Conservation (phyloP, 2,797 vertebrate genomes). For the Sebastes vulpes region DNA sequence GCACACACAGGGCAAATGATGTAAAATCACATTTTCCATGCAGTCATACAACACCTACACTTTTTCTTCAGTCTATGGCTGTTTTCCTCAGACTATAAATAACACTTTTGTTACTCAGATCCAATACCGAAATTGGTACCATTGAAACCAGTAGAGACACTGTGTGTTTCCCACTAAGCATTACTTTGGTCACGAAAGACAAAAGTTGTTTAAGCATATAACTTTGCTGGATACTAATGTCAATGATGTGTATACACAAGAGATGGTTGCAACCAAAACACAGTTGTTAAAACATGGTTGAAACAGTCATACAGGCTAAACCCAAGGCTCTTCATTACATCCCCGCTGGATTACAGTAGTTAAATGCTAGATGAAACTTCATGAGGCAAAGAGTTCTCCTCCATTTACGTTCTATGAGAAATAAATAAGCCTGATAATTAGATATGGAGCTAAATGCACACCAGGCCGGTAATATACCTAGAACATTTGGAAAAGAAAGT, state of each 20-base stretch:
- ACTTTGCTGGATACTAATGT: not conserved
- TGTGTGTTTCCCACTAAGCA: not conserved
- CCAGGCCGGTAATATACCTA: not conserved
- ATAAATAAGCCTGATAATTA: constrained; percentile 13
- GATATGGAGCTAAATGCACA: constrained; percentile 18
- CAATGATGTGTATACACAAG: not conserved
- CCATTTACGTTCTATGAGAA: constrained; percentile 29
- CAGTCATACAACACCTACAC: constrained; percentile 18
- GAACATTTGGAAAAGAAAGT: constrained; percentile 11
- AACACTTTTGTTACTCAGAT: not conserved
- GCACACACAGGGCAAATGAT: not conserved
- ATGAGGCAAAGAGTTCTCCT: constrained; percentile 35
- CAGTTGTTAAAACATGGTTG: constrained; percentile 15
- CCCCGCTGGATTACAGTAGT: not conserved
- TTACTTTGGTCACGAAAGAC: not conserved
- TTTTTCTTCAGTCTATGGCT: not conserved
- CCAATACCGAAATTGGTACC: not conserved
- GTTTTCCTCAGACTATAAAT: not conserved
- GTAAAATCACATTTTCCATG: constrained; percentile 5
- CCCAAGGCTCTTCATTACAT: not conserved
- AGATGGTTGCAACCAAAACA: constrained; percentile 6
- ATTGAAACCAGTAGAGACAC: not conserved
- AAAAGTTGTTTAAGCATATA: not conserved
- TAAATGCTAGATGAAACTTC: constrained; percentile 36
- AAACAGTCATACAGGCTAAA: constrained; percentile 7